Evolutionary conservation across 2,113 vertebrate genomes (phyloP).

Genomic region (Lepidiolamprologus cunningtoni): DNA sequence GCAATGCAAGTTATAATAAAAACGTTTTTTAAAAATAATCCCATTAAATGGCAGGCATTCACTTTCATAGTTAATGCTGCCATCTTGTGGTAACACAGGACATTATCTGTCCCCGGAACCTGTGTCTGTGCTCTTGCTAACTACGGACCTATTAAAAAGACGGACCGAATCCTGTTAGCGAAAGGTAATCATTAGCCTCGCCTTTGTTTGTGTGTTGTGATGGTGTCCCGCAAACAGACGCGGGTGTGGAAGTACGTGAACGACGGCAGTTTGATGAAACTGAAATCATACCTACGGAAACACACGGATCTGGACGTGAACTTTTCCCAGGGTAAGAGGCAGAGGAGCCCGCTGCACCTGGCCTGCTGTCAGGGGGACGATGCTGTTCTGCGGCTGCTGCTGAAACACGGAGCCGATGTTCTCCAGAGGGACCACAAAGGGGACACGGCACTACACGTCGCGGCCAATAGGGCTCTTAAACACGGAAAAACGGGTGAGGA

Average conservation of each 20-base stretch:
- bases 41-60: neutral
- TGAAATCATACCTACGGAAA: conserved; percentile 74
- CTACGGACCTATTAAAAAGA: neutral
- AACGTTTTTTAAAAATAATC: neutral
- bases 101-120: neutral
- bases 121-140: neutral
- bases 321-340: conserved; percentile 61
- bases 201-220: neutral
- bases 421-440: conserved; percentile 67
- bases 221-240: conserved; percentile 66
- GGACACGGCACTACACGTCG: conserved; percentile 74
- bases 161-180: neutral
- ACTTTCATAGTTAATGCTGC: conserved; percentile 6
- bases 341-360: conserved; percentile 71
- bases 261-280: conserved; percentile 65
- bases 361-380: conserved; percentile 71
- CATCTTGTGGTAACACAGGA: conserved; percentile 20
- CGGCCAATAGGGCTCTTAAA: conserved; percentile 65
- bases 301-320: conserved; percentile 72
- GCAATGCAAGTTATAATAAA: neutral
- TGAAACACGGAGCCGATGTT: conserved; percentile 74
- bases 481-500: conserved; percentile 55
- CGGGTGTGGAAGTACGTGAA: conserved; percentile 75
- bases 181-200: neutral
- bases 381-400: conserved; percentile 66